Evolutionary conservation across 2,797 vertebrate species (phyloP).

Genomic region (Tinamus major): DNA sequence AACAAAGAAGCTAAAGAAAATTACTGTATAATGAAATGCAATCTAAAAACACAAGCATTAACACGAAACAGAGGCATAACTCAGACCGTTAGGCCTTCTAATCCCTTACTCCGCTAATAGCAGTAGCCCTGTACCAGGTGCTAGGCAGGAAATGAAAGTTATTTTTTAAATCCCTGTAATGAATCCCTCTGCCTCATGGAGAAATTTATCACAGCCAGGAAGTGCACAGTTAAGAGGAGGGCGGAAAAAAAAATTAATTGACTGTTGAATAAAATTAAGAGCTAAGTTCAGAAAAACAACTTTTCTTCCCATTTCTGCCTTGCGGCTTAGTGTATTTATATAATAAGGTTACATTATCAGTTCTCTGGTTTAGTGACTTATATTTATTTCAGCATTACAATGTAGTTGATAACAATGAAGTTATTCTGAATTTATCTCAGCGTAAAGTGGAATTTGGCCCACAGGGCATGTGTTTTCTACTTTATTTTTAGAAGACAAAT

Average conservation of each 20-base stretch:
- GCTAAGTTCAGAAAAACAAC: background rate
- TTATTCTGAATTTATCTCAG: constrained; percentile 29
- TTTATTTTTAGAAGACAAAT: constrained; percentile 44
- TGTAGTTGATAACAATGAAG: background rate
- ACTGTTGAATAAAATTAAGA: background rate
- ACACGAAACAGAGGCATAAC: background rate
- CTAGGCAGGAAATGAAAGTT: background rate
- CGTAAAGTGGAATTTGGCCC: constrained; percentile 1
- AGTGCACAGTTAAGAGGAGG: background rate
- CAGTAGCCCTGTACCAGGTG: background rate
- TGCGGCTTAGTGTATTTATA: background rate
- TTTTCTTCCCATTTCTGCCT: background rate
- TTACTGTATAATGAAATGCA: background rate
- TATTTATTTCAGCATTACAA: background rate
- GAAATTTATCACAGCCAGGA: constrained; percentile 6
- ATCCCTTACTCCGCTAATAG: background rate
- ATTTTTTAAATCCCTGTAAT: constrained; percentile 27
- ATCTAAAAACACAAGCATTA: background rate
- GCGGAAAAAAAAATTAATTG: background rate
- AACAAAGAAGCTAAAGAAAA: background rate
- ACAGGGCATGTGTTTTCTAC: background rate
- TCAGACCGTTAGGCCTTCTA: background rate
- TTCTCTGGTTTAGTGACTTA: background rate
- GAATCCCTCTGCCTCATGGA: background rate
- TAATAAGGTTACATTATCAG: background rate